phyloP scores from a whole-genome alignment of 2,113 vertebrate species.

The Megaceryle maxima region DNA sequence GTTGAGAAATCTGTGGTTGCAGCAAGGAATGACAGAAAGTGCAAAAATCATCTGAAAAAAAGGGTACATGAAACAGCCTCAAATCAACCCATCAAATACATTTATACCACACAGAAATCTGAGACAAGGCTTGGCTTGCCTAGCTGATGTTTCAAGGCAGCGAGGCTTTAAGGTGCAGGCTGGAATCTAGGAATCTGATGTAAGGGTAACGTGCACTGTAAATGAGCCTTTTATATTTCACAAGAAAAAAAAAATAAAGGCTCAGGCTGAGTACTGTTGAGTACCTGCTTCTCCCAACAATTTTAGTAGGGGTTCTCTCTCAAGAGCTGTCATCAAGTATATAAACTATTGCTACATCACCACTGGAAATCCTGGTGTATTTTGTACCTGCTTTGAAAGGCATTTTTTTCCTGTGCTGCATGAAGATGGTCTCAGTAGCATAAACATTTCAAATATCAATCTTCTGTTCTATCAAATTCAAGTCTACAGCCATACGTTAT shows the following conservation, averaged over 20 bases:
- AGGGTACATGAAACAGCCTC: not conserved
- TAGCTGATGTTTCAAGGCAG: accelerated
- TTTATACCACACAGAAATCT: not conserved
- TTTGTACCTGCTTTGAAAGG: not conserved
- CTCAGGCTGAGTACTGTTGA: not conserved
- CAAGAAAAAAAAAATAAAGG: not conserved
- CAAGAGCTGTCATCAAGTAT: not conserved
- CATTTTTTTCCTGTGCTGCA: not conserved
- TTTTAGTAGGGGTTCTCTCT: not conserved
- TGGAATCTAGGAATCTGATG: not conserved
- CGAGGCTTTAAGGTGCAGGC: not conserved
- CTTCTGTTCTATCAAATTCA: not conserved
- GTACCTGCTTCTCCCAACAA: not conserved
- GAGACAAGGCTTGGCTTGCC: not conserved
- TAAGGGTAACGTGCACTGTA: accelerated
- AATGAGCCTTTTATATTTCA: not conserved
- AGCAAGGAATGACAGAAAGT: not conserved
- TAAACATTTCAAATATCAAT: not conserved
- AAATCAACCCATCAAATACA: not conserved
- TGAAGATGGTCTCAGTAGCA: not conserved
- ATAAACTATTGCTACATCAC: not conserved
- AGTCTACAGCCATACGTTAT: not conserved
- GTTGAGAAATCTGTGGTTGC: not conserved
- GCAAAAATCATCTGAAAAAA: not conserved
- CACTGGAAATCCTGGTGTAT: not conserved